These are phyloP conservation scores for Antennarius maculatus DNA, from an alignment of 2,797 vertebrate species.

Conservation along the genomic window DNA sequence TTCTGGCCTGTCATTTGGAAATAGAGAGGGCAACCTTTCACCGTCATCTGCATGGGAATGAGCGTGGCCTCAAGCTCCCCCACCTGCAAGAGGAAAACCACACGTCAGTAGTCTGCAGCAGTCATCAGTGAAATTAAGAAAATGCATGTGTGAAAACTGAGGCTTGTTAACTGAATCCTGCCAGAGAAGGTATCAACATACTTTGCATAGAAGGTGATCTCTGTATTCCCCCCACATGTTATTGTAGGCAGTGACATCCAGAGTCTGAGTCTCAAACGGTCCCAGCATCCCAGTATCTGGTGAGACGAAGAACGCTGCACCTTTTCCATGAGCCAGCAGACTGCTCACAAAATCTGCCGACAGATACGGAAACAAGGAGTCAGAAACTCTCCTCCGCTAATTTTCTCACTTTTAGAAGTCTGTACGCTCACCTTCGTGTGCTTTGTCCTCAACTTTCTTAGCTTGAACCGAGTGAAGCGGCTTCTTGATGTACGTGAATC, in stretches of 20 bases:
- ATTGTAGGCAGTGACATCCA: conserved; percentile 86
- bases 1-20: conserved; percentile 85
- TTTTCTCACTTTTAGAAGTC: neutral
- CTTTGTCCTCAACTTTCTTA: conserved; percentile 74
- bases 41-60: conserved; percentile 87
- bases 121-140: neutral
- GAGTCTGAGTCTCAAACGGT: conserved; percentile 80
- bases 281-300: conserved; percentile 81
- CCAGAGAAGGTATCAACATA: conserved; percentile 55
- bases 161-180: neutral
- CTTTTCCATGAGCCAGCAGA: conserved; percentile 86
- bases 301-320: conserved; percentile 84
- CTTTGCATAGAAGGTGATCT: conserved; percentile 89
- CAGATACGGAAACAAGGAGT: conserved; percentile 17
- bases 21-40: conserved; percentile 91
- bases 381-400: neutral
- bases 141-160: neutral
- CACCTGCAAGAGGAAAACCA: conserved; percentile 77
- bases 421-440: conserved; percentile 59
- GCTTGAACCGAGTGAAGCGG: conserved; percentile 66
- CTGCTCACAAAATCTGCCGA: conserved; percentile 82
- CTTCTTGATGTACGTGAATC: conserved; percentile 46
- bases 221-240: conserved; percentile 96
- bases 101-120: neutral
- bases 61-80: conserved; percentile 80